Base-by-base conservation (phyloP, 1,140 invertebrate genomes). In the Heliconius hermathena region DNA sequence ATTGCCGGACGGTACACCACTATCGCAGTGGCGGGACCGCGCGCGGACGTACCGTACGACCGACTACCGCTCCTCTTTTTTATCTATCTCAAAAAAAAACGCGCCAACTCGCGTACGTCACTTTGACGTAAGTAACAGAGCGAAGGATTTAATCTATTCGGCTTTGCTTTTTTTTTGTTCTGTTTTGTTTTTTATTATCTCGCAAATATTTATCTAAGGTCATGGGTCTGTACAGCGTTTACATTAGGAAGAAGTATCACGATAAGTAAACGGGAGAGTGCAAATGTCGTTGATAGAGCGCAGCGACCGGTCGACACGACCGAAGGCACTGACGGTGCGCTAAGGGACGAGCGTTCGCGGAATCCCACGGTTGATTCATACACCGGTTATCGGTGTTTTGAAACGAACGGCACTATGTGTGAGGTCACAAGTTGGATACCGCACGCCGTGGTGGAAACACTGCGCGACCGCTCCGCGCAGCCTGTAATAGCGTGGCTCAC, bases 361-460 rank as follows among this genome's bases (percentile, higher is more conserved):
- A 92, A 92, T 85, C 85, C 86, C 85, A 84, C 85, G 83, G 89
- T 87, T 94, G 93, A 93, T 85, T 94, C 91, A 94, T 90, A 89
- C 90, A 94, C 91, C 93, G 93, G 91, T 94, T 94, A 93, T 93
- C 91, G 87, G 60, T 82, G 84, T 81, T 85, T 85, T 87, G 86
- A 79, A 82, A 74, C 79, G 87, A 87, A 78, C 83, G 84, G 83
- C 87, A 91, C 82, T 78, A 89, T 90, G 89, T 90, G 89, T 86
- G 92, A 94, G 84, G 88, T 91, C 83, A 89, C 92, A 89, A 94
- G 93, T 93, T 95, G 94, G 93, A 89, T 94, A 89, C 92, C 94
- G 87, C 84, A 83, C 90, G 89, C 88, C 80, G 89, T 89, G 22
- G 88, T 90, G 86, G 88, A 85, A 78, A 91, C 90, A 93, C 87